Base-by-base conservation (phyloP, 2,888 invertebrate genomes). In the Andrena trimmerana region DNA sequence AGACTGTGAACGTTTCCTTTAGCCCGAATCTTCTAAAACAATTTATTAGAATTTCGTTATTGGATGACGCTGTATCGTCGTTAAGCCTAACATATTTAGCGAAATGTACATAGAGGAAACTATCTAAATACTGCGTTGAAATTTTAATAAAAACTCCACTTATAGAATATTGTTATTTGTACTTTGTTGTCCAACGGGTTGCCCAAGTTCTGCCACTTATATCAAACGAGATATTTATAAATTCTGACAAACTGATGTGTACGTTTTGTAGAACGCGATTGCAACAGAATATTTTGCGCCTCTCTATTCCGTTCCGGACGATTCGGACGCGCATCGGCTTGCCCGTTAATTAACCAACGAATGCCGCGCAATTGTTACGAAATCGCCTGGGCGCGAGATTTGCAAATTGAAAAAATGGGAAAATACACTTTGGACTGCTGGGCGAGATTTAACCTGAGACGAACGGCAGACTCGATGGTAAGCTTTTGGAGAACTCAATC, bases 1-100 rank as follows among this genome's bases (percentile, higher is more conserved):
- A 62, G 83, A 83, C 70, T 78, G 78, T 60, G 20, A 77, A 62
- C 63, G 24, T 67, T 63, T 68, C 69, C 62, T 10, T 63, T 63
- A 81, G 59, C 75, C 83, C 85, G 63, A 81, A 80, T 65, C 66
- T 69, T 79, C 78, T 88, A 88, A 77, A 88, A 88, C 69, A 88
- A 63, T 83, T 72, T 29, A 79, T 76, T 54, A 48, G 10, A 31
- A 16, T 48, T 10, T 70, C 10, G 77, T 62, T 31, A 79, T 10
- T 16, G 16, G 54, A 60, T 10, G 63, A 13, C 24, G 27, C n/a
- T 20, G 36, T 16, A 50, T 20, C 4, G 48, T 3, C 20, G n/a
- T 27, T 48, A 27, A 29, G 29, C 68, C 20, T 50, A 24, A 50
- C 13, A 20, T 16, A 57, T 54, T 50, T 57, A 24, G 3, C 1